Base-by-base conservation (phyloP, 2,797 vertebrate species). In the Poecilia picta region DNA sequence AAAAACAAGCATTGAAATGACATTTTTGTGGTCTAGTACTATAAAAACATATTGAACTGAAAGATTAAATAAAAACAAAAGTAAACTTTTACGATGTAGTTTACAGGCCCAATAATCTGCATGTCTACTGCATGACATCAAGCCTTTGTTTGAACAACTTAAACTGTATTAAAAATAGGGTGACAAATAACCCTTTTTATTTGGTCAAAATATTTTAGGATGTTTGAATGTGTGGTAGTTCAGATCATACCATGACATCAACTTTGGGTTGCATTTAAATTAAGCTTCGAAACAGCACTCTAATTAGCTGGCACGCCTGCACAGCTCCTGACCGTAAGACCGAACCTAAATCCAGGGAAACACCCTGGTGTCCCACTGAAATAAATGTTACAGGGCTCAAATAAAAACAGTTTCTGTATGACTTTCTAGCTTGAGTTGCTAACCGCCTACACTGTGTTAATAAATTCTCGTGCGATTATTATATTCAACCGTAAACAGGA, bases 401-500 rank as follows among this genome's bases (percentile, higher is more conserved):
- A 80, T 33, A 53, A 62, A 75, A 75, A n/a, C 13, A 31, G 46
- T 81, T 46, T 39, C 59, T 2, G 53, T 77, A 59, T 36, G 43
- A 85, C 72, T 84, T 82, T 23, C 46, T 36, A 28, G 72, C 80
- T 74, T 49, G 59, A 82, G 43, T 75, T 53, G 62, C 76, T 81
- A 81, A 73, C 80, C 80, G 80, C 89, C 88, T 85, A 90, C 88
- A 72, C 31, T 28, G 43, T 64, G 47, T 80, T 82, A 74, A 62
- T 73, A 8, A 47, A 10, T 20, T 78, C 28, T 66, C 75, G 62
- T 89, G 88, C 88, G 92, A 87, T 89, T 83, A 82, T 81, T 78
- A 77, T 55, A 80, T 59, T 2, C 43, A 55, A 46, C 75, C 49
- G 47, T 92, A 93, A 94, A 95, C 92, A 94, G 91, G 93, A 92